These are phyloP conservation scores for Darevskia mixta DNA, from an alignment of 2,797 vertebrate genomes.

Conservation along the genomic window DNA sequence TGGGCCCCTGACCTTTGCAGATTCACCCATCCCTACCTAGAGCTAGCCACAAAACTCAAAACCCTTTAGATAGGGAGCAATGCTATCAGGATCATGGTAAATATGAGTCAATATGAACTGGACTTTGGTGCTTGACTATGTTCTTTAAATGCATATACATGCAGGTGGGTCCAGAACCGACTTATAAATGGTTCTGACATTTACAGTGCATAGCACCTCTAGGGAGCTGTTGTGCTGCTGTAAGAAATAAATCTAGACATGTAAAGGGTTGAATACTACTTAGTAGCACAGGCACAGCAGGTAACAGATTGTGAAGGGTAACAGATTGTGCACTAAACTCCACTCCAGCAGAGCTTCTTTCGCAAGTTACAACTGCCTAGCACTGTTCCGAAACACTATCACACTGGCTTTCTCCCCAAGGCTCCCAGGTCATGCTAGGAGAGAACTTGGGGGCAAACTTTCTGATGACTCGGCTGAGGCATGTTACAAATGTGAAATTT, in stretches of 20 bases:
- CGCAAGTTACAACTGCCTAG: background rate
- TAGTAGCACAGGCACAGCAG: background rate
- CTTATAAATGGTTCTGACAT: background rate
- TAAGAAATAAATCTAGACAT: conserved; percentile 1
- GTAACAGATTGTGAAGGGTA: background rate
- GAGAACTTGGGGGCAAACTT: background rate
- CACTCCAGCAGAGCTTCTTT: background rate
- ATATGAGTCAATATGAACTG: background rate
- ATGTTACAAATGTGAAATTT: background rate
- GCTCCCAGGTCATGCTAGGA: background rate
- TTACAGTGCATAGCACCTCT: background rate
- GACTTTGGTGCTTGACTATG: too few species aligned
- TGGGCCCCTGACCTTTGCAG: too few species aligned
- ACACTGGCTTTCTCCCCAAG: background rate
- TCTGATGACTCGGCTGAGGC: background rate
- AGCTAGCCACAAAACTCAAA: too few species aligned
- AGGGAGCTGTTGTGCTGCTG: background rate
- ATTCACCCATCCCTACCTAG: too few species aligned
- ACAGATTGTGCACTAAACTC: background rate
- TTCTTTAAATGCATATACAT: background rate
- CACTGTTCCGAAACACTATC: background rate
- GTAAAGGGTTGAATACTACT: background rate
- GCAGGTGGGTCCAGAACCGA: background rate
- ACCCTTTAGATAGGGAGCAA: background rate
- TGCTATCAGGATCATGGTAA: background rate